phyloP scores from a whole-genome alignment of 2,888 invertebrate genomes.

The Salticus scenicus region DNA sequence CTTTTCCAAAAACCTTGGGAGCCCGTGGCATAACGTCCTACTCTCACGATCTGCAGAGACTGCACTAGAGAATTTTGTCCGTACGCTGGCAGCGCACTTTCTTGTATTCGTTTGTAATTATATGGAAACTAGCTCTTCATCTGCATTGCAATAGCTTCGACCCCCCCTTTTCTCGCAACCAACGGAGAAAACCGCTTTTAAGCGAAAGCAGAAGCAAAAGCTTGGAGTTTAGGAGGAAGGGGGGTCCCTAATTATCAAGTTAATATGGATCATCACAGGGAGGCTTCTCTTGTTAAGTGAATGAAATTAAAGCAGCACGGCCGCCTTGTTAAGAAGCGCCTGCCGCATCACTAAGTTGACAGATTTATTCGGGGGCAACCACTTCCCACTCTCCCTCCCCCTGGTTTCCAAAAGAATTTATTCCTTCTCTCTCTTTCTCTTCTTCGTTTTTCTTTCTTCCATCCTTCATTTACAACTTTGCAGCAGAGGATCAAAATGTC shows the following conservation, averaged over 20 bases:
- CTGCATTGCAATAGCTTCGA: slow-evolving; percentile 70
- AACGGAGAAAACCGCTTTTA: slow-evolving; percentile 63
- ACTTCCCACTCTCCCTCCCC: slow-evolving; percentile 20
- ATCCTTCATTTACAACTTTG: slow-evolving; percentile 69
- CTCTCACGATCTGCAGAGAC: slow-evolving; percentile 51
- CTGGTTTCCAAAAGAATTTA: slow-evolving; percentile 45
- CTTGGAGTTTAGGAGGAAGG: slow-evolving; percentile 19
- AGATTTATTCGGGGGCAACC: slow-evolving; percentile 49
- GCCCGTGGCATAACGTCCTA: slow-evolving; percentile 39
- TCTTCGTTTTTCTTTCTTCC: slow-evolving; percentile 9
- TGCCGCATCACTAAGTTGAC: slow-evolving; percentile 67
- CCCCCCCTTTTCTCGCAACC: slow-evolving; percentile 11
- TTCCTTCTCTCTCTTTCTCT: slow-evolving; percentile 31
- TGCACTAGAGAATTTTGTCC: slow-evolving; percentile 65
- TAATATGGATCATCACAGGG: slow-evolving; percentile 71
- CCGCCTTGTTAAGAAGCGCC: slow-evolving; percentile 52
- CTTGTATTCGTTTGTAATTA: slow-evolving; percentile 71
- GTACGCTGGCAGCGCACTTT: slow-evolving; percentile 64
- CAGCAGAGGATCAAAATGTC: slow-evolving; percentile 63
- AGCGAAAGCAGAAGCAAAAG: slow-evolving; percentile 55
- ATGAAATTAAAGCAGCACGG: slow-evolving; percentile 69
- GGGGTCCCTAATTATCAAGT: slow-evolving; percentile 71
- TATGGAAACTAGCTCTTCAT: slow-evolving; percentile 70
- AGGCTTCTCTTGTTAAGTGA: slow-evolving; percentile 68
- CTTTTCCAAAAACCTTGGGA: background rate